These are phyloP conservation scores for Antedon mediterranea DNA, from an alignment of 53 echinoderm and acorn worm genomes.

Conservation along the genomic window DNA sequence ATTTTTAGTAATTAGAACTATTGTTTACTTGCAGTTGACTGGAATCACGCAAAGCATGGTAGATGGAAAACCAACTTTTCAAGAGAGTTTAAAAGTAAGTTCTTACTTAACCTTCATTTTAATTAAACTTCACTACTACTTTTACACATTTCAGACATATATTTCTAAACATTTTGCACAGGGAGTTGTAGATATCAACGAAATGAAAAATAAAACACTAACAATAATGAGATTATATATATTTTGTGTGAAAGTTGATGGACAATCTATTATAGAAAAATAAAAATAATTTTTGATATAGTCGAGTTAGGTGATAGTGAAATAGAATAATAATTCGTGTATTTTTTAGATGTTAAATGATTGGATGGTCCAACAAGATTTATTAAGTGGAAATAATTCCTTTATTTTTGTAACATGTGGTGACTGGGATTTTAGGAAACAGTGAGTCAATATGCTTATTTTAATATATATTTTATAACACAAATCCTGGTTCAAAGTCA, in stretches of 20 bases:
- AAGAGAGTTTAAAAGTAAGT: slow-evolving; percentile 42
- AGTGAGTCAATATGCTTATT: slow-evolving; percentile 25
- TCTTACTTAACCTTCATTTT: no score
- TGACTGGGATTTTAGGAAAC: slow-evolving; percentile 64
- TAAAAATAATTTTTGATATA: no score
- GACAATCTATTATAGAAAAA: no score
- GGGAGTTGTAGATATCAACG: no score
- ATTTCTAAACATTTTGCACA: no score
- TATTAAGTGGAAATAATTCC: slow-evolving; percentile 14
- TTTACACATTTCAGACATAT: no score
- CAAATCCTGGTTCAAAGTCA: no score
- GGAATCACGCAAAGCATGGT: slow-evolving; percentile 63
- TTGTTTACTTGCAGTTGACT: slow-evolving; percentile 32
- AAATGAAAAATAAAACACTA: no score
- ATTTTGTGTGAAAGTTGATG: no score
- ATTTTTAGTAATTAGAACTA: neutral
- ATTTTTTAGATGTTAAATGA: slow-evolving; percentile 29
- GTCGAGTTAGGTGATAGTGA: no score
- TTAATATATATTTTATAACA: neutral
- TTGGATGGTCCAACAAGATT: slow-evolving; percentile 46
- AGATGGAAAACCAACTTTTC: slow-evolving; percentile 38
- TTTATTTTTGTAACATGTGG: slow-evolving; percentile 70
- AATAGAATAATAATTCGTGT: neutral
- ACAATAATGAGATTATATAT: no score
- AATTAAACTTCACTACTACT: no score